These are phyloP conservation scores for Dolichotis patagonum DNA, from an alignment of 2,113 vertebrate species.

Conservation along the genomic window DNA sequence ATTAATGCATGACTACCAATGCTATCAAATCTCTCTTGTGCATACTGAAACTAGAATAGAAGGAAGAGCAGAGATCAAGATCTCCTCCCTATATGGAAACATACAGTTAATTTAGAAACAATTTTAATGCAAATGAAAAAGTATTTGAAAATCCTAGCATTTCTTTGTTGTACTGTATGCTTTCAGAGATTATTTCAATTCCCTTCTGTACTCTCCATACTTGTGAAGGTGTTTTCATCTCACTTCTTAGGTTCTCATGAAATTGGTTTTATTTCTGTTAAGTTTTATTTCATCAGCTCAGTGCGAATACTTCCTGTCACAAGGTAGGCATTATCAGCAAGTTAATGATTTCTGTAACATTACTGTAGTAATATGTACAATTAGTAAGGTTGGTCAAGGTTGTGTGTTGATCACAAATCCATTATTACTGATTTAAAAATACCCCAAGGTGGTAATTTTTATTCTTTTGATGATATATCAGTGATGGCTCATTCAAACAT, in stretches of 20 bases:
- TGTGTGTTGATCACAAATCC: neutral
- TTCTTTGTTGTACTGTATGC: neutral
- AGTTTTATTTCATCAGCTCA: slow-evolving; percentile 40
- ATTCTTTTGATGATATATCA: neutral
- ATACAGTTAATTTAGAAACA: neutral
- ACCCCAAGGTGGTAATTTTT: neutral
- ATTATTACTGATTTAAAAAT: slow-evolving; percentile 10
- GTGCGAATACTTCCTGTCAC: neutral
- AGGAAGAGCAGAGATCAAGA: neutral
- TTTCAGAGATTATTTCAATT: neutral
- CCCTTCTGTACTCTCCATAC: slow-evolving; percentile 1
- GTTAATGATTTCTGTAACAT: neutral
- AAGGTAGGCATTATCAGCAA: neutral
- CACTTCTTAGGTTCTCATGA: slow-evolving; percentile 29
- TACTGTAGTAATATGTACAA: neutral
- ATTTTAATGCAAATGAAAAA: slow-evolving; percentile 9
- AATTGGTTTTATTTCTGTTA: slow-evolving; percentile 47
- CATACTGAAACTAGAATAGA: neutral
- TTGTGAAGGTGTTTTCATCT: slow-evolving; percentile 27
- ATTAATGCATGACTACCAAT: neutral
- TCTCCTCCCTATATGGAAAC: neutral
- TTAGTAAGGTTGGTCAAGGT: neutral
- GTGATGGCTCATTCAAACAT: neutral
- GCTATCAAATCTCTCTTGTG: neutral
- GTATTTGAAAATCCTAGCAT: neutral